Base-by-base conservation (phyloP, 2,113 vertebrate species). In the Embiotoca jacksoni region DNA sequence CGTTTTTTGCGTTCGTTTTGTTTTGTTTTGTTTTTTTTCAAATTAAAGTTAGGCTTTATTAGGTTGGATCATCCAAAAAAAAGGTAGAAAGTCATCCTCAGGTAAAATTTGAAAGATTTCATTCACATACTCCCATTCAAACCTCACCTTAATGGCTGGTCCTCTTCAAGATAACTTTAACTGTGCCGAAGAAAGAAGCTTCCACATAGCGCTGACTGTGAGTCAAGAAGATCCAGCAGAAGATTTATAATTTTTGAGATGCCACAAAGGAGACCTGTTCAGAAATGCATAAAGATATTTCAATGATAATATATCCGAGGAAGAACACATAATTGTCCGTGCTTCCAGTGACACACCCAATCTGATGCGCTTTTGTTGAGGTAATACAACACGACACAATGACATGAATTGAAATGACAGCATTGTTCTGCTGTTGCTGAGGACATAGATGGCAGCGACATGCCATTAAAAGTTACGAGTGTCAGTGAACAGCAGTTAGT, bases 131-230 rank as follows among this genome's bases (percentile, higher is more conserved):
- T 50, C 49, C 3, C 49, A 13, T 13, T 11, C 4, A 44, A 13
- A 44, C 10, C 41, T 6, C 0, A 44, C 1, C 10, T 54, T 39
- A 50, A n/a, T 57, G 59, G 44, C 32, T 30, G 32, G 9, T 72
- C 50, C 37, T 36, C 36, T 67, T 75, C 46, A 74, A 30, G 23
- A 14, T 63, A 32, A 37, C 30, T 30, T 47, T 59, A 55, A 11
- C 1, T 49, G 36, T 36, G 32, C 2, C 33, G 3, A 10, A 49
- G 15, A 59, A 35, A 55, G 14, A 44, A 44, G 2, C 16, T 23
- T 35, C 33, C 58, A 54, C 61, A 62, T 67, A 53, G 41, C 57
- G 49, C 16, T 56, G 49, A n/a, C 31, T 63, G 46, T 10, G n/a
- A 35, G n/a, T 66, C 10, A 56, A 3, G 13, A 33, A 67, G 53